These are phyloP conservation scores for Hippolais icterina DNA, from an alignment of 2,113 vertebrate genomes.

Conservation along the genomic window DNA sequence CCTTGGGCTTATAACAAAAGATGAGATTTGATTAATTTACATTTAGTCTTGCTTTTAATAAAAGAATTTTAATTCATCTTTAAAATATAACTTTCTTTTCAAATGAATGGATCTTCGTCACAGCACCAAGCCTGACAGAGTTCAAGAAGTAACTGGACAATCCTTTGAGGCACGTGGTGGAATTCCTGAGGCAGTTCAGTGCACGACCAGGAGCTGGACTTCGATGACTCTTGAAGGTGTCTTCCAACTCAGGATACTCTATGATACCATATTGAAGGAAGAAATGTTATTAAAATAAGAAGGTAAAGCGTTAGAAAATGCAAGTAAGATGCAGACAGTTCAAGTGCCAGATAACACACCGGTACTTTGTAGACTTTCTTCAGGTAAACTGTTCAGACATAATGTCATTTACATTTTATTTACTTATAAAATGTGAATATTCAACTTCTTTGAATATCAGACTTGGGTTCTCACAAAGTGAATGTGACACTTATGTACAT, in stretches of 20 bases:
- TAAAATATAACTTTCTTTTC: not conserved
- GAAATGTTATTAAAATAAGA: not conserved
- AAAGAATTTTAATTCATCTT: not conserved
- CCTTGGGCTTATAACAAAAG: not conserved
- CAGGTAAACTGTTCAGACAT: not conserved
- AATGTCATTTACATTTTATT: not conserved
- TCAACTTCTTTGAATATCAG: not conserved
- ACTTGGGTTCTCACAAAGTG: not conserved
- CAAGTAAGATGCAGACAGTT: not conserved
- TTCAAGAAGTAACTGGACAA: not conserved
- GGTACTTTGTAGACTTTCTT: not conserved
- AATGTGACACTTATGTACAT: not conserved
- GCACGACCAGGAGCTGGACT: not conserved
- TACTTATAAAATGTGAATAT: not conserved
- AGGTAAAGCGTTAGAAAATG: not conserved
- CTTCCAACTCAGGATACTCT: not conserved
- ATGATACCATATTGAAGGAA: not conserved
- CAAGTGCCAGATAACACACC: not conserved
- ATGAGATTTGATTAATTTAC: not conserved
- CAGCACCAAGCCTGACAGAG: not conserved
- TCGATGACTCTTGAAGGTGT: not conserved
- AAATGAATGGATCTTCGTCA: not conserved
- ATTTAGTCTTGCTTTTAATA: not conserved
- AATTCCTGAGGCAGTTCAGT: not conserved
- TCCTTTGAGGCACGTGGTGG: not conserved